Evolutionary conservation across 2,113 vertebrate genomes (phyloP), one percentile per base, ranked within the genome.

Genomic region (Vidua chalybeata): DNA sequence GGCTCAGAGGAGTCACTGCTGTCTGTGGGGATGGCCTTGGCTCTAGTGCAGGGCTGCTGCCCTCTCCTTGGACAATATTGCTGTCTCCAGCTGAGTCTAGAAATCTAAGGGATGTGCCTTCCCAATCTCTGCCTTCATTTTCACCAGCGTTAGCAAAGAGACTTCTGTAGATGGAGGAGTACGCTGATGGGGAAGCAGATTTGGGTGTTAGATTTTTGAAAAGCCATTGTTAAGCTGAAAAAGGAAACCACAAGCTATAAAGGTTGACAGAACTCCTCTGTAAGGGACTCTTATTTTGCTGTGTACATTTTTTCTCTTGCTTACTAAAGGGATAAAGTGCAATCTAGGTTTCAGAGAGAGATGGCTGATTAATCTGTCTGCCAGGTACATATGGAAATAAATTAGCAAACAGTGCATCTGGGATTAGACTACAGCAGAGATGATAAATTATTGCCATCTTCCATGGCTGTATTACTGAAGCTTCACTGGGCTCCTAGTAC

Each of bases 311-410:
- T 92, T 90, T 94, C 94, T 82, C 93, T 93, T 92, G 96, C 87
- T 95, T 95, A 95, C 93, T 97, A 91, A 95, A 97, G 96, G 96
- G 95, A 93, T 97, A 97, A 97, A 96, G 73, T 80, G 39, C 95
- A 97, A 92, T 95, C 94, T 87, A 93, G 92, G 86, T 98, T 98
- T 98, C 96, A 87, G 94, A 97, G 96, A 94, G 97, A 97, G 95
- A 96, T 96, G 91, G 89, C 96, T 98, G 97, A 98, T 98, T 98
- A 98, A 98, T 98, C 96, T 98, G 95, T 98, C 97, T 98, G 97
- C 97, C 97, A 97, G 97, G 94, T 98, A 97, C 97, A 97, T 98
- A 98, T 98, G 98, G 98, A 98, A 98, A 98, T 98, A 98, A 98
- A 98, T 98, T 98, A 98, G 97, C 89, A 97, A 98, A 97, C 96